These are phyloP conservation scores for Xiphophorus hellerii DNA, from an alignment of 2,113 vertebrate species.

Conservation along the genomic window DNA sequence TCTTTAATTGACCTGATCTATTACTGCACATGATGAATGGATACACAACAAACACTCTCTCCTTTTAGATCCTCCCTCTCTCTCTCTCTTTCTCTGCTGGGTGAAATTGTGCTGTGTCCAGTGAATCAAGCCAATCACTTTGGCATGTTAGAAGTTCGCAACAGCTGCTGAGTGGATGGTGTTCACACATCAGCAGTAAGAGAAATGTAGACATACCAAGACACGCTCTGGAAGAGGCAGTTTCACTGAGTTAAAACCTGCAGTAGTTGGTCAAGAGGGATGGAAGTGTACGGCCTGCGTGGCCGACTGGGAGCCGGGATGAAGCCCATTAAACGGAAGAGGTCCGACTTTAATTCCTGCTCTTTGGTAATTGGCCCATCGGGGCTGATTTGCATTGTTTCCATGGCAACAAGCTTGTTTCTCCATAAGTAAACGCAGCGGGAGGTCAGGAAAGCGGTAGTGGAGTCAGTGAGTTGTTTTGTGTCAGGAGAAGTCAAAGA, in stretches of 20 bases:
- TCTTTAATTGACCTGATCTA: constrained; percentile 50
- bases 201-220: background rate
- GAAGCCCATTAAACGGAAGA: constrained; percentile 48
- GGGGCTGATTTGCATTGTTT: constrained; percentile 64
- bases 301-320: constrained; percentile 34
- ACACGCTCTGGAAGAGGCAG: background rate
- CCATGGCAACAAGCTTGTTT: constrained; percentile 63
- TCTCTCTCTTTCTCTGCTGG: background rate
- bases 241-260: constrained; percentile 23
- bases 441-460: constrained; percentile 4
- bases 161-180: constrained; percentile 16
- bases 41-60: background rate
- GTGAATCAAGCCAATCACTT: constrained; percentile 32
- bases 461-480: background rate
- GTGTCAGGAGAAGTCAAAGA: constrained; percentile 4
- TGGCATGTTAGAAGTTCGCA: constrained; percentile 14
- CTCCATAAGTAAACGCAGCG: constrained; percentile 34
- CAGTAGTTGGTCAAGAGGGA: constrained; percentile 22
- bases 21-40: constrained; percentile 32
- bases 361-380: constrained; percentile 64
- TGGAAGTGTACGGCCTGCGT: background rate
- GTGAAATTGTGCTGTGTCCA: constrained; percentile 6
- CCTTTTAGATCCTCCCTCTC: background rate
- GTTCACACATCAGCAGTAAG: background rate
- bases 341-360: constrained; percentile 62